Evolutionary conservation across 1,140 invertebrate genomes (phyloP).

Genomic region (Zaprionus davidi): DNA sequence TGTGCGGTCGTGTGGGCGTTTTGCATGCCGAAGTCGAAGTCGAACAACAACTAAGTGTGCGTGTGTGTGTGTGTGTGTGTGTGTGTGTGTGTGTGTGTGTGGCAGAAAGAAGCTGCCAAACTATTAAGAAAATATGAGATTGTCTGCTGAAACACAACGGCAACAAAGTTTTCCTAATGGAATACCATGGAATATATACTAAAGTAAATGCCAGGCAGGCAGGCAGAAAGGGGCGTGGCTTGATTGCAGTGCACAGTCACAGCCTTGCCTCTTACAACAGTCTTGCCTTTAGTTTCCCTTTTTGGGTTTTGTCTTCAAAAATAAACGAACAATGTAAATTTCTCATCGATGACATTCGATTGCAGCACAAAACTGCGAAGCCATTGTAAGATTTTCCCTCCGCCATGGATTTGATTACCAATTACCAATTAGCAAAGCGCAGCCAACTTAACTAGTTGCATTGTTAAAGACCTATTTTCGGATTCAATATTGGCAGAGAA

Average conservation of each 20-base stretch:
- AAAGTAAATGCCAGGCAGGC: not conserved
- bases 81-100: constrained; percentile 20
- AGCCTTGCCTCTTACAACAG: not conserved
- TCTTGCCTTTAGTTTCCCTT: not conserved
- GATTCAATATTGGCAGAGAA: no score
- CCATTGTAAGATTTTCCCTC: not conserved
- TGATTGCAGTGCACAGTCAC: not conserved
- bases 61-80: constrained; percentile 4
- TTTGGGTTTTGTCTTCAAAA: not conserved
- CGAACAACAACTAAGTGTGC: constrained; percentile 17
- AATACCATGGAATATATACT: not conserved
- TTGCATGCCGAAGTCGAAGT: constrained; percentile 35
- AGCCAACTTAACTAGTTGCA: constrained; percentile 3
- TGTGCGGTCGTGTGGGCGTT: constrained; percentile 32
- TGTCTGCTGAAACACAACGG: constrained; percentile 14
- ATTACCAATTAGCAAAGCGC: not conserved
- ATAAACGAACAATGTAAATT: no score
- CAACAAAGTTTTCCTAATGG: constrained; percentile 39
- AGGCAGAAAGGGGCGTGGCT: not conserved
- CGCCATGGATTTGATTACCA: not conserved
- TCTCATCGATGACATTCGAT: not conserved
- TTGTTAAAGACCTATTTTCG: not conserved
- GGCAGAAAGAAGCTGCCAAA: constrained; percentile 24
- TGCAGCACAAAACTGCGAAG: not conserved
- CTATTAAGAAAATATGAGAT: constrained; percentile 45